phyloP scores from a whole-genome alignment of 1,140 invertebrate genomes.

The Drosophila suzukii region DNA sequence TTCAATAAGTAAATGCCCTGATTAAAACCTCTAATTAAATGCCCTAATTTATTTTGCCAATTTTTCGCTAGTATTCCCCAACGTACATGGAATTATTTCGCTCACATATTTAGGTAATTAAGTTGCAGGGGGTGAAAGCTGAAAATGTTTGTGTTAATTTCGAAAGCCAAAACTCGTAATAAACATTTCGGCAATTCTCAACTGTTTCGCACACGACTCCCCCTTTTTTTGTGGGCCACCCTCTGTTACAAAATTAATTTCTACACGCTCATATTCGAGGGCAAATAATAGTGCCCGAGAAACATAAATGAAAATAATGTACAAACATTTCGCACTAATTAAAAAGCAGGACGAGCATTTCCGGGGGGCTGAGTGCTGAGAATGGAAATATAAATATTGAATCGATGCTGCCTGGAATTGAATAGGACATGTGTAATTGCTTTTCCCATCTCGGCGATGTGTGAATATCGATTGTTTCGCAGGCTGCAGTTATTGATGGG shows the following conservation, averaged over 20 bases:
- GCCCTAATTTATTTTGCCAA: slow-evolving; percentile 4
- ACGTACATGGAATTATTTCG: slow-evolving; percentile 21
- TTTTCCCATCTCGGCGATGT: slow-evolving; percentile 50
- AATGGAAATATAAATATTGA: slow-evolving; percentile 57
- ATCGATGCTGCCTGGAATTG: slow-evolving; percentile 37
- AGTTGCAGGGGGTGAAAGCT: not conserved
- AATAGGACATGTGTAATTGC: slow-evolving; percentile 75
- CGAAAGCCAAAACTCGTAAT: slow-evolving; percentile 40
- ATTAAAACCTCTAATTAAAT: slow-evolving; percentile 37
- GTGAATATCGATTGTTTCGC: slow-evolving; percentile 45
- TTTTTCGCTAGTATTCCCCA: slow-evolving; percentile 5
- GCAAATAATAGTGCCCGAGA: slow-evolving; percentile 59
- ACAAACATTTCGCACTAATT: slow-evolving; percentile 78
- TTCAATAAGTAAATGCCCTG: slow-evolving; percentile 34
- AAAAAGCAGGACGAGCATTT: slow-evolving; percentile 42
- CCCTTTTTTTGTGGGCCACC: not conserved
- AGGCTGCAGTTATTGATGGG: slow-evolving; percentile 23
- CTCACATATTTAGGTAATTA: slow-evolving; percentile 55
- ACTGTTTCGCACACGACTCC: not conserved
- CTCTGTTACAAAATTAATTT: slow-evolving; percentile 52
- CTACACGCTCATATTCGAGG: slow-evolving; percentile 52
- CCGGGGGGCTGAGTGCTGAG: not conserved
- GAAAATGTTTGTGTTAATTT: slow-evolving; percentile 56
- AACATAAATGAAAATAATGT: slow-evolving; percentile 75
- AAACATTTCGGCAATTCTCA: slow-evolving; percentile 58